Conservation (phyloP, 2,888 invertebrate species). For the Stenotaenia linearis region DNA sequence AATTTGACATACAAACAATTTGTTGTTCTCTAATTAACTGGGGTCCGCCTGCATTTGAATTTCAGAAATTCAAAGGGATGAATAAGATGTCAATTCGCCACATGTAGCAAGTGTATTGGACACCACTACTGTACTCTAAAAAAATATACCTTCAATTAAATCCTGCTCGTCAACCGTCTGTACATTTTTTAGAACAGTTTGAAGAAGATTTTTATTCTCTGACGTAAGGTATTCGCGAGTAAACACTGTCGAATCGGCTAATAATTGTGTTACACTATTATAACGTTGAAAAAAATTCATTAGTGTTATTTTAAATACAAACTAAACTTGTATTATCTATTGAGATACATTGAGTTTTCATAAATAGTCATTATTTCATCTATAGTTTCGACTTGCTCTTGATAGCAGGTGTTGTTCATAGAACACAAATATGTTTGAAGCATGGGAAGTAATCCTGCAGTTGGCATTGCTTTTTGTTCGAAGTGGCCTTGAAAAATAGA, state of each 20-base stretch:
- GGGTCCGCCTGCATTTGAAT: too few relatives aligned
- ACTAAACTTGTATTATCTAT: background rate
- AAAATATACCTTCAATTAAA: background rate
- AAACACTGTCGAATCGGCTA: background rate
- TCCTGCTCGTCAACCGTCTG: background rate
- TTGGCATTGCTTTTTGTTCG: background rate
- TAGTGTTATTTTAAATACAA: background rate
- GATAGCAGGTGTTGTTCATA: background rate
- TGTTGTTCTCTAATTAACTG: too few relatives aligned
- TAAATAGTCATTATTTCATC: background rate
- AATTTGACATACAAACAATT: too few relatives aligned
- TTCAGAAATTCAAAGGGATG: too few relatives aligned
- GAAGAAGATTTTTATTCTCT: background rate
- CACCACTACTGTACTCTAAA: too few relatives aligned
- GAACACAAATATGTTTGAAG: background rate
- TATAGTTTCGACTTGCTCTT: background rate
- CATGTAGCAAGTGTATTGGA: too few relatives aligned
- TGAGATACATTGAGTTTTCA: background rate
- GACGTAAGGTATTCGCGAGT: background rate
- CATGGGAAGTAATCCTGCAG: background rate
- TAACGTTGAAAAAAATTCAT: background rate
- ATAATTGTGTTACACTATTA: background rate
- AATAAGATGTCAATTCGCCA: too few relatives aligned
- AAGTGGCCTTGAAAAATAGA: background rate
- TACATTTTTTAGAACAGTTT: background rate